Percentiles rank a stretch among this genome's conserved stretches.
phyloP scores from a whole-genome alignment of 2,113 vertebrate species.

The Gasterosteus nipponicus region DNA sequence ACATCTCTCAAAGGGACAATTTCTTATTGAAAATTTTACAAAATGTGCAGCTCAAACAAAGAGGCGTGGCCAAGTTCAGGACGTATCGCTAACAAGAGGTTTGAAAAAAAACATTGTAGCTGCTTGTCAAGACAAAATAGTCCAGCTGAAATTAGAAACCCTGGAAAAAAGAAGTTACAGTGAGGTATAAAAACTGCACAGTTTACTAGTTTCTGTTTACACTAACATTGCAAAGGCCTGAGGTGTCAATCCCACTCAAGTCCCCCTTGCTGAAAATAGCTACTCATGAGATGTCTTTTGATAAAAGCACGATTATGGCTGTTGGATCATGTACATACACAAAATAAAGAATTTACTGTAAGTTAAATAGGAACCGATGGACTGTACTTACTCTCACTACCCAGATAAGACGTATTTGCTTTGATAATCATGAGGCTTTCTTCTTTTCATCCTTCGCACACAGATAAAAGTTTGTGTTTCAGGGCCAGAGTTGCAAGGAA shows the following conservation, averaged over 20 bases:
- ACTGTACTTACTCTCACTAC: conserved; percentile 25
- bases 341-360: background rate
- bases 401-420: conserved; percentile 35
- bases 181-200: background rate
- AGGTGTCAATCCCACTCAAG: background rate
- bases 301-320: conserved; percentile 12
- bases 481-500: conserved; percentile 45
- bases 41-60: background rate
- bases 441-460: background rate
- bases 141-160: background rate
- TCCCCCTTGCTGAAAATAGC: background rate
- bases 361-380: conserved; percentile 31
- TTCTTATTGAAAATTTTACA: background rate
- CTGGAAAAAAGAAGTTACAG: background rate
- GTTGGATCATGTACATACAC: conserved; percentile 14
- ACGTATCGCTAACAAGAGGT: background rate
- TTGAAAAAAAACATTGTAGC: background rate
- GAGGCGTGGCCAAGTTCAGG: background rate
- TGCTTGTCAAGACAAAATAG: background rate
- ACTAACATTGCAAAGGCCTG: background rate
- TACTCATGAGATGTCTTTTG: conserved; percentile 12
- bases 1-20: background rate
- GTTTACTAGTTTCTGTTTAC: background rate
- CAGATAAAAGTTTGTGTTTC: conserved; percentile 48
- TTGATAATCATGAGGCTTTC: conserved; percentile 24